These are phyloP conservation scores for Laterallus jamaicensis DNA, from an alignment of 2,113 vertebrate genomes.

Conservation along the genomic window DNA sequence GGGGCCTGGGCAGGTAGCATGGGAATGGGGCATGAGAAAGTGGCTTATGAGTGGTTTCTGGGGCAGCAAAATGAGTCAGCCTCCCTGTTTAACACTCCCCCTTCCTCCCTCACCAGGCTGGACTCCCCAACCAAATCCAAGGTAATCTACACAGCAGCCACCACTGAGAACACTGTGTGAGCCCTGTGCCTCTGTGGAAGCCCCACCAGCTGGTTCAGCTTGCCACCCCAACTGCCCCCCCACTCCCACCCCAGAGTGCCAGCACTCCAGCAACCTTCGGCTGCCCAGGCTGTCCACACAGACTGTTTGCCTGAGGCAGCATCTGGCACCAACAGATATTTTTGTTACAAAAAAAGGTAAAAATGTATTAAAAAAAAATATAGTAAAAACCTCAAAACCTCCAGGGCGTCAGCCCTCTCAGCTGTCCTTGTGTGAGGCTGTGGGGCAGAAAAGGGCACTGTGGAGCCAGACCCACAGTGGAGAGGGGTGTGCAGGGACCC, in stretches of 20 bases:
- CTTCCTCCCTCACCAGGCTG: neutral
- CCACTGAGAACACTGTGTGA: neutral
- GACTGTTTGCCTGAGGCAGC: neutral
- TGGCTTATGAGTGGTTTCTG: neutral
- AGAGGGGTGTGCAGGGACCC: neutral
- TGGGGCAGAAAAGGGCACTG: neutral
- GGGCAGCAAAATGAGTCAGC: neutral
- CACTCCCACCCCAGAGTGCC: neutral
- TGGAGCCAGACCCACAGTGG: neutral
- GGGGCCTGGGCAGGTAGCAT: rapidly evolving
- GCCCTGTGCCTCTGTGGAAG: rapidly evolving
- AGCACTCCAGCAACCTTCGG: neutral
- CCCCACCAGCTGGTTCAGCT: neutral
- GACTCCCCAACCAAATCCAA: constrained; percentile 37
- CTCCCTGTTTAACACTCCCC: neutral
- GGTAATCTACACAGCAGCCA: constrained; percentile 62
- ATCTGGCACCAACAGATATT: neutral
- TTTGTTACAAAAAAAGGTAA: constrained; percentile 51
- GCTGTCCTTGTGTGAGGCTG: neutral
- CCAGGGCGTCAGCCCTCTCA: neutral
- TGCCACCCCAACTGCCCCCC: neutral
- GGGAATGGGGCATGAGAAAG: rapidly evolving
- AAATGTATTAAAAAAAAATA: neutral
- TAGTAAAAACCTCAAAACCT: neutral
- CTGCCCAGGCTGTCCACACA: rapidly evolving